Conservation (phyloP, 2,888 invertebrate genomes). For the Eudemis profundana region DNA sequence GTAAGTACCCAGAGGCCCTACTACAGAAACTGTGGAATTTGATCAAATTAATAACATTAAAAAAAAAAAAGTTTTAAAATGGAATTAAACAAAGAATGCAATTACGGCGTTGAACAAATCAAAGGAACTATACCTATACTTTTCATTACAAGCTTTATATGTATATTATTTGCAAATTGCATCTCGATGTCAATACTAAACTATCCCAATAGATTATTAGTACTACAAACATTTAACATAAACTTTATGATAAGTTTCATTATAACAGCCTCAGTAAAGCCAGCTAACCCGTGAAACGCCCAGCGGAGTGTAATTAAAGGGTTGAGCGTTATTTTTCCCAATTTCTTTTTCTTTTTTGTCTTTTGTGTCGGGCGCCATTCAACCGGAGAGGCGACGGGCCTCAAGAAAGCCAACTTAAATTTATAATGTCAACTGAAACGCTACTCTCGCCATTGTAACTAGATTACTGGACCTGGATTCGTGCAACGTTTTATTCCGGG, state of each 20-base stretch:
- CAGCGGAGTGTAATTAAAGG: conserved; percentile 58
- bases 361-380: conserved; percentile 57
- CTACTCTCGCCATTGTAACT: no score
- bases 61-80: no score
- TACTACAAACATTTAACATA: conserved; percentile 2
- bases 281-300: conserved; percentile 26
- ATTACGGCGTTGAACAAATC: no score
- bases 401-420: conserved; percentile 29
- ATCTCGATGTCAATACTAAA: no score
- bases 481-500: neutral
- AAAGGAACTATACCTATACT: no score
- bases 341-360: conserved; percentile 56
- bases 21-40: no score
- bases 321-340: conserved; percentile 56
- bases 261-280: neutral
- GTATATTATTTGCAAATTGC: no score
- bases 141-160: no score
- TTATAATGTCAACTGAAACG: conserved; percentile 29
- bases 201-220: conserved; percentile 5
- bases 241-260: neutral
- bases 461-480: neutral
- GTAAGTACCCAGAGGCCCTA: no score
- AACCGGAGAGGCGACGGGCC: conserved; percentile 55
- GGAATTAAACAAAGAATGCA: no score
- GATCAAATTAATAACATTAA: no score